Percentiles rank a stretch among this genome's conserved stretches.
These are phyloP conservation scores for Polyodon spathula DNA, from an alignment of 2,113 vertebrate genomes.

Conservation along the genomic window DNA sequence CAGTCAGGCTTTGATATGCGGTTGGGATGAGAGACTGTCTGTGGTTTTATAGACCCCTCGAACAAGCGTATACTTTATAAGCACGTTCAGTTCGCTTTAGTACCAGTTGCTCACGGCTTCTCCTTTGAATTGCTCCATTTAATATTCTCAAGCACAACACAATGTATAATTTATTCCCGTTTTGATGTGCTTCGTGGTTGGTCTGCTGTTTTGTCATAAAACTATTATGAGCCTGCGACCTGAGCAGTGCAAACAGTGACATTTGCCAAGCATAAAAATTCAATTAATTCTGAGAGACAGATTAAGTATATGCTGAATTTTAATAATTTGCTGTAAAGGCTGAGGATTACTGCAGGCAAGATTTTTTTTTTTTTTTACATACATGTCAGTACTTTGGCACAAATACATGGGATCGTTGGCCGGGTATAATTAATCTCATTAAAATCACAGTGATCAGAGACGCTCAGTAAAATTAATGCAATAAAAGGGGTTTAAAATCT, in stretches of 20 bases:
- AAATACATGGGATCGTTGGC: constrained; percentile 4
- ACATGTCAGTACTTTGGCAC: constrained; percentile 26
- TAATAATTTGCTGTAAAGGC: constrained; percentile 75
- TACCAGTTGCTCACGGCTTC: constrained; percentile 1
- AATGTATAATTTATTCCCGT: constrained; percentile 14
- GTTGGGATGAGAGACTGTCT: background rate
- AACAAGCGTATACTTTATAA: constrained; percentile 9
- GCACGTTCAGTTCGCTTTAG: constrained; percentile 5
- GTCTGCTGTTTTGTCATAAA: constrained; percentile 40
- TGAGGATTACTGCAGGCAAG: constrained; percentile 57
- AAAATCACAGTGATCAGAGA: constrained; percentile 17
- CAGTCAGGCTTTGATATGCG: background rate
- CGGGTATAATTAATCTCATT: constrained; percentile 26
- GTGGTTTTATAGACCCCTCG: constrained; percentile 1
- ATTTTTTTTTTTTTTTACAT: background rate
- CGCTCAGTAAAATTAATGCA: background rate
- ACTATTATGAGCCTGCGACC: constrained; percentile 41
- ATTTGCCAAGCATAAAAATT: constrained; percentile 77
- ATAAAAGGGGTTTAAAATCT: constrained; percentile 3
- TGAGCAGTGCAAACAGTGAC: constrained; percentile 55
- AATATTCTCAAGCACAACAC: constrained; percentile 1
- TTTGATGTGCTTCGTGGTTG: constrained; percentile 21
- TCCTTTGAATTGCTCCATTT: constrained; percentile 6
- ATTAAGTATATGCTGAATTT: constrained; percentile 79
- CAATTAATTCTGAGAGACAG: constrained; percentile 81